phyloP scores from a whole-genome alignment of 37 sponge, comb jelly and placozoan genomes.

The Oscarella lobularis region DNA sequence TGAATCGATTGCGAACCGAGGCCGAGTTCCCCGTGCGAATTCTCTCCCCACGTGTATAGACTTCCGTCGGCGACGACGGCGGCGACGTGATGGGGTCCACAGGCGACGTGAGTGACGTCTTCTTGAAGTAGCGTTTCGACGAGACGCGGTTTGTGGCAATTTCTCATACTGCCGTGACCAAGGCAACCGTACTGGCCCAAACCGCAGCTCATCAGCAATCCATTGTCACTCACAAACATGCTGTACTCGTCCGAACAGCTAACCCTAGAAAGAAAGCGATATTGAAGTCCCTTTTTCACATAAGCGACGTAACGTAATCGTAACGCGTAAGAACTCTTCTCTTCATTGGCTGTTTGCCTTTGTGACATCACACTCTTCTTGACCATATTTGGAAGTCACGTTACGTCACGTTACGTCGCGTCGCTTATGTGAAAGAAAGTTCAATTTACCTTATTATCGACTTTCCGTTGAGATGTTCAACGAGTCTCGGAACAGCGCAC shows the following conservation, averaged over 20 bases:
- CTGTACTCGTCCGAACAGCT: constrained; percentile 86
- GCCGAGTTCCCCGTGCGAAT: constrained; percentile 66
- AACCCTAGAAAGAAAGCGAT: constrained; percentile 22
- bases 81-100: constrained; percentile 75
- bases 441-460: background rate
- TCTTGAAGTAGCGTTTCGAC: constrained; percentile 44
- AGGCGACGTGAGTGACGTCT: constrained; percentile 39
- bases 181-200: constrained; percentile 50
- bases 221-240: constrained; percentile 80
- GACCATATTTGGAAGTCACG: no score
- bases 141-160: constrained; percentile 51
- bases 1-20: constrained; percentile 50
- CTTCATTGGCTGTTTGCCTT: no score
- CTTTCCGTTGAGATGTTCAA: constrained; percentile 6
- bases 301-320: background rate
- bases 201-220: constrained; percentile 85
- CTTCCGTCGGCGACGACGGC: constrained; percentile 54
- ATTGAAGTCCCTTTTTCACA: background rate
- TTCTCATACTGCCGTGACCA: constrained; percentile 25
- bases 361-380: no score
- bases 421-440: no score
- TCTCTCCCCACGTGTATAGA: constrained; percentile 77
- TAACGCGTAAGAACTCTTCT: background rate
- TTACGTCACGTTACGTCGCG: no score
- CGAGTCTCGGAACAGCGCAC: constrained; percentile 13